Conservation (phyloP, 2,888 invertebrate species). For the Phymatocera aterrima region DNA sequence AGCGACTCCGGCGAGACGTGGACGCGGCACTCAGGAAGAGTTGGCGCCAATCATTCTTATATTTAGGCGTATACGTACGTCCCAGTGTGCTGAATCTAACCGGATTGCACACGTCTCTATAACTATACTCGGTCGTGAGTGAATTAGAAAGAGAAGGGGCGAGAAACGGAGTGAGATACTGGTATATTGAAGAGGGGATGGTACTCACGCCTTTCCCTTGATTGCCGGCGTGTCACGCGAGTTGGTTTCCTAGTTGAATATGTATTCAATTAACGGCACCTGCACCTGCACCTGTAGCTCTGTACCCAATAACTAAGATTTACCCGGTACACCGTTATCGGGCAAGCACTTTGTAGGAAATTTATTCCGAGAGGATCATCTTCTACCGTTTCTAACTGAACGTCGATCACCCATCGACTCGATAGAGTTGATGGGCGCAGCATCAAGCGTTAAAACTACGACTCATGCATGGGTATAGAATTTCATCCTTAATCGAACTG, state of each 20-base stretch:
- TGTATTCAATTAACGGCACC: constrained; percentile 49
- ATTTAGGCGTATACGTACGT: constrained; percentile 28
- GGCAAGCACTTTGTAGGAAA: constrained; percentile 23
- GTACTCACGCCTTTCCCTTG: constrained; percentile 41
- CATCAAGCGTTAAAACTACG: constrained; percentile 1
- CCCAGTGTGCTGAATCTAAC: constrained; percentile 25
- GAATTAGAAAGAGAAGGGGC: constrained; percentile 4
- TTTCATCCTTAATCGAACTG: neutral
- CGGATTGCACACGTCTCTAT: neutral
- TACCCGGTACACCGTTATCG: constrained; percentile 13
- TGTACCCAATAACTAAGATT: constrained; percentile 42
- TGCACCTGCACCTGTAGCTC: constrained; percentile 37
- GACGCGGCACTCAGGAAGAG: constrained; percentile 31
- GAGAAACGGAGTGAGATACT: neutral
- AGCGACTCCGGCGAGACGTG: constrained; percentile 28
- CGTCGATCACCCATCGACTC: constrained; percentile 19
- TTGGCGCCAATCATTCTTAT: constrained; percentile 53
- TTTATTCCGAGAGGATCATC: constrained; percentile 39
- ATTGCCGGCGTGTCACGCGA: constrained; percentile 43
- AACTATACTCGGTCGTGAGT: neutral
- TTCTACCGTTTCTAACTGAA: constrained; percentile 22
- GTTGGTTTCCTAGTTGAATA: constrained; percentile 45
- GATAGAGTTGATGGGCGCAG: neutral
- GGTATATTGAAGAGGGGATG: constrained; percentile 1
- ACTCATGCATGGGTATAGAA: neutral